Evolutionary conservation across 2,888 invertebrate genomes (phyloP), one percentile per base, ranked within the genome.

Genomic region (Leuctra nigra): DNA sequence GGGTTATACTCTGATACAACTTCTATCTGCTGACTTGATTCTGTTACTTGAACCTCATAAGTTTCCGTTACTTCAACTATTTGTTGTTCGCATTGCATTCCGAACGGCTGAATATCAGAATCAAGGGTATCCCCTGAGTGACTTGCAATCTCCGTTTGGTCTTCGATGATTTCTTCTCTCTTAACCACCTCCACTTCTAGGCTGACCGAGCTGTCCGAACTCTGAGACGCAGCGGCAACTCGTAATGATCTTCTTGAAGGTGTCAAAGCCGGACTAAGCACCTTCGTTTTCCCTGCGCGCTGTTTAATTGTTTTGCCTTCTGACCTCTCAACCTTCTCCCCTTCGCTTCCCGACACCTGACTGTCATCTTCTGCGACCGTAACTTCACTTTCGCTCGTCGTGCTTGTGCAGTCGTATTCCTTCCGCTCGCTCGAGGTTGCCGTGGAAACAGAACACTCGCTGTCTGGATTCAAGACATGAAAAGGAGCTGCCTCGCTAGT

Each of bases 381-480:
- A 1, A 29, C 22, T 35, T 50, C 50, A 35, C 50, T 50, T 18
- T 50, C 50, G 22, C 44, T 44, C 3, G 44, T 44, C n/a, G 20
- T 44, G 2, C 18, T n/a, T 13, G 20, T 23, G 7, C 18, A n/a
- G n/a, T 23, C 44, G 20, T 44, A 20, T 18, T 20, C n/a, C 18
- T 44, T 44, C 11, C 7, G 29, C 7, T 29, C 29, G 7, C 11
- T 6, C 6, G 29, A 29, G 11, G 11, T 29, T 7, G 6, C 11
- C 11, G 6, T 6, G 6, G 6, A 11, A 7, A 11, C 29, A 29
- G 7, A 7, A 7, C 29, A 7, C 6, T 6, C 11, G 11, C 29
- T 29, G n/a, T n/a, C n/a, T n/a, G n/a, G n/a, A n/a, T n/a, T n/a
- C n/a, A n/a, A n/a, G n/a, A n/a, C n/a, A n/a, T n/a, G n/a, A 6